Evolutionary conservation across 2,113 vertebrate species (phyloP).

Genomic region (Elephas maximus): DNA sequence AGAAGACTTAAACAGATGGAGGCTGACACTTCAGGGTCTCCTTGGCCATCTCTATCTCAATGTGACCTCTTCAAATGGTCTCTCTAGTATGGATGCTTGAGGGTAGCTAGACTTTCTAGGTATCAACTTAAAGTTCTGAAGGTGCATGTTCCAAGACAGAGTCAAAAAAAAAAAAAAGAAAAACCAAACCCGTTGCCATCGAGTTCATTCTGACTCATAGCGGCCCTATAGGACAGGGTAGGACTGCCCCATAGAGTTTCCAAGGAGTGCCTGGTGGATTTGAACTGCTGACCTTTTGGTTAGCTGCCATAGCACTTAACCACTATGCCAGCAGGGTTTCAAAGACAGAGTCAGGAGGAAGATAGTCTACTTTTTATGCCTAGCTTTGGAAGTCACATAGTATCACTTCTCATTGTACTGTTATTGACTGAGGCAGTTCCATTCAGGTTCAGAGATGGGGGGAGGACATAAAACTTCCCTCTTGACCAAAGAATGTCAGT

Average conservation of each 20-base stretch:
- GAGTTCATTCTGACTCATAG: too few relatives aligned
- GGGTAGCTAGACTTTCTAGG: not conserved
- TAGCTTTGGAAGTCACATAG: not conserved
- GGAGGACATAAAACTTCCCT: not conserved
- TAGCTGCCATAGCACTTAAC: too few relatives aligned
- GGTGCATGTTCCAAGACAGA: not conserved
- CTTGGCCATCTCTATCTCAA: not conserved
- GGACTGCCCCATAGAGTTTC: too few relatives aligned
- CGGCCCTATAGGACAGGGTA: too few relatives aligned
- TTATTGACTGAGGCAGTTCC: not conserved
- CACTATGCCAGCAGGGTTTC: not conserved
- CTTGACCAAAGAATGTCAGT: not conserved
- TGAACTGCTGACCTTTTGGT: too few relatives aligned
- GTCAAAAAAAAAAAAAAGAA: not conserved
- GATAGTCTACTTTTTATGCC: not conserved
- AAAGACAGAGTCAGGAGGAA: not conserved
- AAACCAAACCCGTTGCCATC: too few relatives aligned
- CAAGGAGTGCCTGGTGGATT: too few relatives aligned
- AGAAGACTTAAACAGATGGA: not conserved
- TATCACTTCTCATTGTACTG: not conserved
- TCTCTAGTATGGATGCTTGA: not conserved
- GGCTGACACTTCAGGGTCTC: not conserved
- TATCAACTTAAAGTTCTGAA: not conserved
- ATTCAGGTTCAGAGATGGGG: not conserved
- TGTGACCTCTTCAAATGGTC: not conserved